phyloP scores from a whole-genome alignment of 2,113 vertebrate genomes.

The Podilymbus podiceps region DNA sequence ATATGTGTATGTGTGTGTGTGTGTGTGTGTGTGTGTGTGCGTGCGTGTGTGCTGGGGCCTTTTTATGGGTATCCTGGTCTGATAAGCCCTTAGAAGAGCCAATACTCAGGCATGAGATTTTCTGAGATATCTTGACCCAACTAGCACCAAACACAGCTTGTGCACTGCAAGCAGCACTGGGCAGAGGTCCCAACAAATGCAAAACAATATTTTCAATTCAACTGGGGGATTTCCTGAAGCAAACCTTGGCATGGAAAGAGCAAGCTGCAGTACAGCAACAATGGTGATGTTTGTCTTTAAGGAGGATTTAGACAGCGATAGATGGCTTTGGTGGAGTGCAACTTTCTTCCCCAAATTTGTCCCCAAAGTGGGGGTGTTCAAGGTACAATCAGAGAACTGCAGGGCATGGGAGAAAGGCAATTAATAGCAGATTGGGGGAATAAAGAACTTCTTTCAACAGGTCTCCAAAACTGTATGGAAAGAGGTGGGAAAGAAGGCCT shows the following conservation, averaged over 20 bases:
- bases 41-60: background rate
- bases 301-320: background rate
- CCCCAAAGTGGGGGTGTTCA: background rate
- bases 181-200: conserved; percentile 23
- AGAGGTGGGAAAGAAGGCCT: background rate
- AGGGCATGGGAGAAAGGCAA: background rate
- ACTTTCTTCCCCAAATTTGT: background rate
- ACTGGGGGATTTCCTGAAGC: conserved; percentile 51
- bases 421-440: background rate
- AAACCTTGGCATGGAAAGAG: background rate
- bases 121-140: conserved; percentile 24
- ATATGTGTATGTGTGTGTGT: background rate
- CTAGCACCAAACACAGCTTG: background rate
- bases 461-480: background rate
- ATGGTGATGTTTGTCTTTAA: background rate
- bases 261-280: background rate
- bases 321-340: background rate
- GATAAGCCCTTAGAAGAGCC: background rate
- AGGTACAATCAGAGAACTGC: background rate
- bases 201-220: conserved; percentile 40
- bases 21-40: no score
- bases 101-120: background rate
- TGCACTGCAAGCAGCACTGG: background rate
- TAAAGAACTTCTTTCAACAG: background rate
- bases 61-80: background rate